Evolutionary conservation across 1,140 invertebrate genomes (phyloP).

Genomic region (Drosophila bocqueti): DNA sequence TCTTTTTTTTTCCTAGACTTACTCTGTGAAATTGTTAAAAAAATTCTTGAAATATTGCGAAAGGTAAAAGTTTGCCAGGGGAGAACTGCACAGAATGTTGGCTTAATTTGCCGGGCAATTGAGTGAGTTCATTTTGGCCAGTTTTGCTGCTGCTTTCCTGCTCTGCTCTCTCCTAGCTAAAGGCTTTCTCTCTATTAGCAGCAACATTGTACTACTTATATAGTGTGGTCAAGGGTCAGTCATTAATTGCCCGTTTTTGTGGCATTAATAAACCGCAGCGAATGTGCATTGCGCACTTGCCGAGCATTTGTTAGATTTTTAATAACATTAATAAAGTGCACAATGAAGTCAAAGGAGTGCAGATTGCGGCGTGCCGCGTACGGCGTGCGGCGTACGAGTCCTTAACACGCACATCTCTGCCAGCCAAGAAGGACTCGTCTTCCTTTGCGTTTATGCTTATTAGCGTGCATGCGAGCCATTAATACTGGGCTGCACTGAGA

Average conservation of each 20-base stretch:
- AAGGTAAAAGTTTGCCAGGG: conserved; percentile 13
- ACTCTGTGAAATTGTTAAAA: conserved; percentile 28
- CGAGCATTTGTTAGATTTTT: conserved; percentile 78
- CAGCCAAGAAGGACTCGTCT: conserved; percentile 15
- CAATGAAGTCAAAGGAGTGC: conserved; percentile 72
- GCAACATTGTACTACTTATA: conserved; percentile 17
- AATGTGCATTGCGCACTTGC: conserved; percentile 45
- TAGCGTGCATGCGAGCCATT: conserved; percentile 77
- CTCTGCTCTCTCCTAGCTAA: background rate
- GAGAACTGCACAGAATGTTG: background rate
- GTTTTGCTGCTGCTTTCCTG: background rate
- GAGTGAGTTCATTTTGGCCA: conserved; percentile 20
- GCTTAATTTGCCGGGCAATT: conserved; percentile 38
- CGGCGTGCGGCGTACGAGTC: conserved; percentile 9
- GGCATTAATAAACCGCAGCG: conserved; percentile 64
- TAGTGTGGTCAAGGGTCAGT: conserved; percentile 23
- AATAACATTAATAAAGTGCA: conserved; percentile 83
- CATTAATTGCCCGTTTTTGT: conserved; percentile 42
- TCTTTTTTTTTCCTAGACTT: background rate
- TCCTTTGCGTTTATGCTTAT: conserved; percentile 78
- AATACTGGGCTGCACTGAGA: conserved; percentile 63
- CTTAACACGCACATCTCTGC: conserved; percentile 42
- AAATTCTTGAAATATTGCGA: conserved; percentile 44
- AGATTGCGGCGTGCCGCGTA: conserved; percentile 9
- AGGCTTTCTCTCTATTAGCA: conserved; percentile 16